A percentile compares a stretch with the other conserved stretches of the same genome.
Evolutionary conservation across 2,113 vertebrate genomes (phyloP).

Genomic region (Potamarius usumacintae): DNA sequence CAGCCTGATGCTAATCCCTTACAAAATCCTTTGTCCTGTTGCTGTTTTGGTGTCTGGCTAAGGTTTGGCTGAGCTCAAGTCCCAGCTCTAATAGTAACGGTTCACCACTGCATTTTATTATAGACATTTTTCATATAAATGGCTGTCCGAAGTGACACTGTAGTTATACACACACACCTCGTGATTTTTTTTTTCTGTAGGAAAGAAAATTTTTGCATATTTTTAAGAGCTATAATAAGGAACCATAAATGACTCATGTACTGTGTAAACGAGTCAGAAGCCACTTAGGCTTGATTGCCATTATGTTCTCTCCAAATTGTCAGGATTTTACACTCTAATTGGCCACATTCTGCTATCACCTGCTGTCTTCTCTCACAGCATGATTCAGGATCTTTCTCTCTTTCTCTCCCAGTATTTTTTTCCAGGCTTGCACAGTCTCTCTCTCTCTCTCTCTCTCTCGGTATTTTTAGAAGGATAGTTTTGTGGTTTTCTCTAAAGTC

Average conservation of each 20-base stretch:
- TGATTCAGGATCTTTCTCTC: background rate
- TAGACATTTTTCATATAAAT: background rate
- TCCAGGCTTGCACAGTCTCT: too few species aligned
- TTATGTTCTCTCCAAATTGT: conserved; percentile 18
- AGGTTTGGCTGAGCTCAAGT: too few species aligned
- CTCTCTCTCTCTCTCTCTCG: background rate
- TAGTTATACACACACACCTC: background rate
- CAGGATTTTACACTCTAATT: conserved; percentile 31
- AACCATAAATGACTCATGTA: background rate
- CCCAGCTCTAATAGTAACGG: too few species aligned
- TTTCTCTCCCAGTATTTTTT: background rate
- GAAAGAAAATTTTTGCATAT: background rate
- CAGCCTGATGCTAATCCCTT: too few species aligned
- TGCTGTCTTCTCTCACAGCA: conserved; percentile 18
- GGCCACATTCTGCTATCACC: conserved; percentile 33
- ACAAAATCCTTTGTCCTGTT: too few species aligned
- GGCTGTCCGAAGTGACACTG: background rate
- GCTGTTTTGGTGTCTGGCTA: too few species aligned
- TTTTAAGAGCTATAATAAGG: background rate
- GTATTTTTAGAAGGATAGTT: background rate
- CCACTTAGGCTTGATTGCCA: conserved; percentile 24
- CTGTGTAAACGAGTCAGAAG: conserved; percentile 8
- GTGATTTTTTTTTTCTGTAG: background rate
- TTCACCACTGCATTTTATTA: background rate
- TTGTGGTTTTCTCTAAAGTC: background rate